Evolutionary conservation across 2,797 vertebrate species (phyloP).

Genomic region (Basileuterus tristriatus): DNA sequence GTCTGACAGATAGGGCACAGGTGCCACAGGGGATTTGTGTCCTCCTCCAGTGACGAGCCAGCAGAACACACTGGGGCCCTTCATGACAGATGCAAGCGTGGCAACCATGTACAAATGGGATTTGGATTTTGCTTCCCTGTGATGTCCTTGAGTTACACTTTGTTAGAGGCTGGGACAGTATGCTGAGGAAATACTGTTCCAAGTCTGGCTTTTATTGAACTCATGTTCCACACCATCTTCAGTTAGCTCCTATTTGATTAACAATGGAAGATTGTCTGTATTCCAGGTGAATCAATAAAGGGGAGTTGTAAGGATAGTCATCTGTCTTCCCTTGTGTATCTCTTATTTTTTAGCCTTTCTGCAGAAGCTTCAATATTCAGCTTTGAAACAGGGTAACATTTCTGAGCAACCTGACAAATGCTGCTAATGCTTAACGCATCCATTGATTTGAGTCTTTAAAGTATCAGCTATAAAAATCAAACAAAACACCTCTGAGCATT

Average conservation of each 20-base stretch:
- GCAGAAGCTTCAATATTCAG: background rate
- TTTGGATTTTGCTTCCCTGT: background rate
- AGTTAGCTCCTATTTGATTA: background rate
- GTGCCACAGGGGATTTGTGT: background rate
- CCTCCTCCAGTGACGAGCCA: background rate
- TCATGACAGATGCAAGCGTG: background rate
- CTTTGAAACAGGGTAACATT: background rate
- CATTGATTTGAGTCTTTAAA: background rate
- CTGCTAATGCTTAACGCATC: background rate
- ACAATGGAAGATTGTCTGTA: background rate
- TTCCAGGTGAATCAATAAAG: background rate
- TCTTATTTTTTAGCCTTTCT: background rate
- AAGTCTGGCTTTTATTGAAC: background rate
- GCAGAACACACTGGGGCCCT: background rate
- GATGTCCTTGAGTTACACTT: background rate
- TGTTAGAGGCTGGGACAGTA: background rate
- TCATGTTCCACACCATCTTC: background rate
- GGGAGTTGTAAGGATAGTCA: background rate
- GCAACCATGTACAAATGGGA: background rate
- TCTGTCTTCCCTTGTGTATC: background rate
- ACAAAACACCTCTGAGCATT: background rate
- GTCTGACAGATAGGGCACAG: conserved; percentile 41
- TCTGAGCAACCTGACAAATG: background rate
- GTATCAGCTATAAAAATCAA: background rate
- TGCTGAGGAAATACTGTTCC: background rate